Evolutionary conservation across 1,140 invertebrate genomes (phyloP).

Genomic region (Penaeus chinensis): DNA sequence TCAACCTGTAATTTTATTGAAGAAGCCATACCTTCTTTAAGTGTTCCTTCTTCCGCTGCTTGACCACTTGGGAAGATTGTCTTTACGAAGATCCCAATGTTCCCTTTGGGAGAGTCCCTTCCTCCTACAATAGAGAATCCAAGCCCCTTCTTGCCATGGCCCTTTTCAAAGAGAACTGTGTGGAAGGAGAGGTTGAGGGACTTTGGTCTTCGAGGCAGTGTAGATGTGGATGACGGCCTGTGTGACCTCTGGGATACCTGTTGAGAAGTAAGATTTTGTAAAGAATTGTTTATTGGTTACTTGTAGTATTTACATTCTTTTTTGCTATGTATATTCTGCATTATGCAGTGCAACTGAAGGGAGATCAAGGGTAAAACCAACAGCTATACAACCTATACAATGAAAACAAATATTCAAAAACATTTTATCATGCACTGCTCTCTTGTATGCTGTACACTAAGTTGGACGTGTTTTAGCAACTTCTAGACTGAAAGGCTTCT

Average conservation of each 20-base stretch:
- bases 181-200: constrained; percentile 64
- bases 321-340: neutral
- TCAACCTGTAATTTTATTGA: neutral
- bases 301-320: neutral
- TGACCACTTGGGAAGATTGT: constrained; percentile 75
- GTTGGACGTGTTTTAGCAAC: neutral
- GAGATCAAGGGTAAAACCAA: no score
- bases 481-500: neutral
- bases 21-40: constrained; percentile 70
- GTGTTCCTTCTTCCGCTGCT: constrained; percentile 70
- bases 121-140: constrained; percentile 74
- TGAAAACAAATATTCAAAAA: no score
- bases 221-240: constrained; percentile 60
- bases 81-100: constrained; percentile 73
- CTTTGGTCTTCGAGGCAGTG: constrained; percentile 66
- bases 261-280: neutral
- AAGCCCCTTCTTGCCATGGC: constrained; percentile 69
- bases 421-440: no score
- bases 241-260: constrained; percentile 46
- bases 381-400: no score
- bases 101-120: constrained; percentile 71
- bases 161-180: constrained; percentile 69
- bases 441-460: no score
- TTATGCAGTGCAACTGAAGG: no score
- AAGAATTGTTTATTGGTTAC: neutral